Conservation (phyloP, 2,113 vertebrate species). For the Dendropsophus ebraccatus region DNA sequence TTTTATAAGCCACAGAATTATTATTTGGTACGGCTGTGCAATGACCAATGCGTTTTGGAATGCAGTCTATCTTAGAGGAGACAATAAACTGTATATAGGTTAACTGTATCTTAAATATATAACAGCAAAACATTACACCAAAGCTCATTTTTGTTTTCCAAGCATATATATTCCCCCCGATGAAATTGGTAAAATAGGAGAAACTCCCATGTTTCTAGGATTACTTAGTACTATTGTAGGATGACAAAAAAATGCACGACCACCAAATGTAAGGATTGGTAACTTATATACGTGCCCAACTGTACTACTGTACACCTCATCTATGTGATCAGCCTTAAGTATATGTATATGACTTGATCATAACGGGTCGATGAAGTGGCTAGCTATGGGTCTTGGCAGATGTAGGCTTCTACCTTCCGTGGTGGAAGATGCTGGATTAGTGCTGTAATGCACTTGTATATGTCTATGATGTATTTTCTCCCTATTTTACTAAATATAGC, state of each 20-base stretch:
- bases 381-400: background rate
- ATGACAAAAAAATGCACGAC: background rate
- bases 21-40: constrained; percentile 11
- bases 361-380: constrained; percentile 3
- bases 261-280: background rate
- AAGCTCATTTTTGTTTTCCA: background rate
- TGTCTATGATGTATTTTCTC: constrained; percentile 11
- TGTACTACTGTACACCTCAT: constrained; percentile 4
- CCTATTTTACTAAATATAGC: constrained; percentile 20
- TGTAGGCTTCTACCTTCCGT: constrained; percentile 21
- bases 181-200: background rate
- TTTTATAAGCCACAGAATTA: background rate
- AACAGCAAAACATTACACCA: background rate
- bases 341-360: background rate
- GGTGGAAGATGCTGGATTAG: background rate
- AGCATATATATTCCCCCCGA: background rate
- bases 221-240: background rate
- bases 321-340: constrained; percentile 9
- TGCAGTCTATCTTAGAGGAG: constrained; percentile 32
- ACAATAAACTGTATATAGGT: constrained; percentile 41
- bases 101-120: constrained; percentile 2
- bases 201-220: background rate
- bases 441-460: constrained; percentile 23
- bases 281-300: background rate
- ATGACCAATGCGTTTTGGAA: constrained; percentile 10